These are phyloP conservation scores for Dermolepida albohirtum DNA, from an alignment of 2,888 invertebrate genomes.

Conservation along the genomic window DNA sequence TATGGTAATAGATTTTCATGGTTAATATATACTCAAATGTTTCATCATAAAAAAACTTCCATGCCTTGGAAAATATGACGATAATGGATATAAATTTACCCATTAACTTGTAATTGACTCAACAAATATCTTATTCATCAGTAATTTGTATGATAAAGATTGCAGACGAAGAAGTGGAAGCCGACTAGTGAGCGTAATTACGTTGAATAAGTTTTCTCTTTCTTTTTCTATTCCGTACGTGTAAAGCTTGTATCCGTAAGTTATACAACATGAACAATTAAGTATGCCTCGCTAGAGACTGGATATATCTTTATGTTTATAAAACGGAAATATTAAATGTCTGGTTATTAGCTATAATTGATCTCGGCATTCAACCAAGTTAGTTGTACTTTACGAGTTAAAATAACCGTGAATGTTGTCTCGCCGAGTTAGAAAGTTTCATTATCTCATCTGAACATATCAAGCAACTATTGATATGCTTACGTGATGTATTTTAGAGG, in stretches of 20 bases:
- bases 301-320: conserved; percentile 2
- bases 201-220: conserved; percentile 3
- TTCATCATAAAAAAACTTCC: too few species aligned
- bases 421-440: background rate
- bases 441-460: too few species aligned
- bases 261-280: conserved; percentile 15
- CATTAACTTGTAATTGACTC: conserved; percentile 13
- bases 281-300: background rate
- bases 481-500: too few species aligned
- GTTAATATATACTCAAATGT: too few species aligned
- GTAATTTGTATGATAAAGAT: conserved; percentile 8
- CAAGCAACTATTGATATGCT: too few species aligned
- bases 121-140: conserved; percentile 2
- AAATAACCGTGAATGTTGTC: background rate
- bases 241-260: background rate
- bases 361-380: conserved; percentile 6
- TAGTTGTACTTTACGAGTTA: conserved; percentile 8
- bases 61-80: background rate
- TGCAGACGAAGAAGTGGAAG: conserved; percentile 3
- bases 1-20: too few species aligned
- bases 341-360: conserved; percentile 19
- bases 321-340: conserved; percentile 21
- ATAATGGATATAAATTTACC: conserved; percentile 11
- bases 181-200: conserved; percentile 7
- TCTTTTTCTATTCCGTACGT: background rate